Base-by-base conservation (phyloP, 2,797 vertebrate species). In the Percopsis omiscomaycus region DNA sequence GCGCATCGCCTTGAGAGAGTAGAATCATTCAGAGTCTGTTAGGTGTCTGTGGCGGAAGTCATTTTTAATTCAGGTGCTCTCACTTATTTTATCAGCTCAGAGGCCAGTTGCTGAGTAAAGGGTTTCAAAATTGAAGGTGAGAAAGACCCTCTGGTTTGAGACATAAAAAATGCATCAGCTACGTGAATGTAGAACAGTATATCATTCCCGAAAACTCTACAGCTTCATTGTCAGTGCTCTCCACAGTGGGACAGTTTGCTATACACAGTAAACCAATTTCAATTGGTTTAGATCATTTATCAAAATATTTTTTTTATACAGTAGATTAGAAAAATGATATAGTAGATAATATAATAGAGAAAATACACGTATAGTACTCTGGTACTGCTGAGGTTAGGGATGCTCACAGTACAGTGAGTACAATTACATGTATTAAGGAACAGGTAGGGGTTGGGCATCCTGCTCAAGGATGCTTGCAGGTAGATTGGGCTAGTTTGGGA, bases 91-190 rank as follows among this genome's bases (percentile, higher is more conserved):
- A 86, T 88, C 82, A 86, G 79, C 80, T 88, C 77, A 79, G 72
- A 54, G 80, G 75, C 73, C 79, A 66, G 71, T 73, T 88, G 90
- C 89, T 90, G 90, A 91, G 89, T 82, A 88, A 90, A 92, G 89
- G 88, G 78, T 89, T 91, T 90, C 84, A 80, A 89, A 90, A 90
- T 89, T 89, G 84, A 87, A 89, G 86, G 83, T 86, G 86, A 90
- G 84, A 86, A 88, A 90, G 82, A 79, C 84, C 86, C 88, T 79
- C 77, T 80, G 79, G 77, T 88, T 88, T 80, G 15, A 77, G 73
- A 82, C 80, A 90, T 90, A 89, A 91, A 89, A 88, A 91, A 89
- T 91, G 84, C 87, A 91, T 90, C 88, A 86, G 77, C 73, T 47
- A 59, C 60, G 74, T 55, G 80, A 73, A 82, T 79, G 77, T 71